Base-by-base conservation (phyloP, 2,797 vertebrate genomes). In the Limosa lapponica region DNA sequence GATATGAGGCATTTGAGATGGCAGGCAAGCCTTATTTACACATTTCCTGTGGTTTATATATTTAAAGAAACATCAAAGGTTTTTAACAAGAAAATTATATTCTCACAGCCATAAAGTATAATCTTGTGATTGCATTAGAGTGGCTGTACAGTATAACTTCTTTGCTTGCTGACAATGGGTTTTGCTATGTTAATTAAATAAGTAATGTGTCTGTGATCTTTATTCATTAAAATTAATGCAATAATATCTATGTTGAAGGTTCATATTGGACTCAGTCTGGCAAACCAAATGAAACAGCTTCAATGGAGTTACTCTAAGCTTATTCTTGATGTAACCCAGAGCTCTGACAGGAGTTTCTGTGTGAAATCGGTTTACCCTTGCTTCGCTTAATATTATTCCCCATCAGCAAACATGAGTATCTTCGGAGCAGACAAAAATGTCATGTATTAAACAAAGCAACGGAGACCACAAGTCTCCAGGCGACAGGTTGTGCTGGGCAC, bases 221-320 rank as follows among this genome's bases (percentile, higher is more conserved):
- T 93, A 96, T 78, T 94, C 94, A 97, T 96, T 92, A 94, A 85
- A 92, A 93, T 90, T 92, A 97, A 96, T 90, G 87, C 81, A 96
- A 87, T 95, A 96, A 84, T 48, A 93, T 85, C 67, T 69, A 61
- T 12, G 30, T 25, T 85, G 73, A 88, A 93, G 65, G 55, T 75
- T 89, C 72, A 72, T 49, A 75, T 27, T 78, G 79, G 70, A 87
- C 82, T 85, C 61, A 36, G 2, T 62, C 82, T 82, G 83, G 91
- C 73, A 91, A 82, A 43, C 51, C 3, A 0, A 94, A 93, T 52
- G 59, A 78, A 95, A 82, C 8, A 4, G 72, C 58, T 90, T 61
- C 77, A 73, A 32, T 58, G 20, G 44, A 86, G 79, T 87, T 51
- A 65, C 75, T 86, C 67, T 82, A 36, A 59, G 16, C 58, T 86